These are phyloP conservation scores for Sepiola atlantica DNA, from an alignment of 2,888 invertebrate species.

Conservation along the genomic window DNA sequence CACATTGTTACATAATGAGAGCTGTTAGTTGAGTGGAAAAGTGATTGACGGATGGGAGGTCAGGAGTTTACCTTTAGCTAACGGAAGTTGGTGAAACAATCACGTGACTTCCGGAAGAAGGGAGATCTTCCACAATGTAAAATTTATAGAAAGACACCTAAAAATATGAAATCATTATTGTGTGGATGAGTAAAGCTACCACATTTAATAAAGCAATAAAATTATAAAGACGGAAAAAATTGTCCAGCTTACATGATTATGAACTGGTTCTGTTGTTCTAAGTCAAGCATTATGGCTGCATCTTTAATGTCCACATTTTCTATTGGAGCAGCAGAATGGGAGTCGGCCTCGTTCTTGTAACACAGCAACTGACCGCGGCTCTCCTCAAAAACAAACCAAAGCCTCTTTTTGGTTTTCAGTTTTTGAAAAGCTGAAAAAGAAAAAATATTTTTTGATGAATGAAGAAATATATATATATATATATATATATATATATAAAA, in stretches of 20 bases:
- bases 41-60: too few species aligned
- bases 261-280: constrained; percentile 74
- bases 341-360: constrained; percentile 71
- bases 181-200: not conserved
- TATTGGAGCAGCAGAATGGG: constrained; percentile 63
- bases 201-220: constrained; percentile 24
- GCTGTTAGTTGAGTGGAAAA: too few species aligned
- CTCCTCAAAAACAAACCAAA: constrained; percentile 75
- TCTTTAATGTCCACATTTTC: constrained; percentile 70
- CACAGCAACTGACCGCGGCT: constrained; percentile 69
- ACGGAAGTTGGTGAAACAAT: too few species aligned
- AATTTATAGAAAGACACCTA: not conserved
- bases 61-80: too few species aligned
- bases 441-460: not conserved
- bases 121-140: not conserved
- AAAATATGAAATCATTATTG: not conserved
- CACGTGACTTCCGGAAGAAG: too few species aligned
- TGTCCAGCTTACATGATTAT: constrained; percentile 71
- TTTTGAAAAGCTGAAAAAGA: constrained; percentile 70
- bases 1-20: too few species aligned
- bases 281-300: constrained; percentile 73
- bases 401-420: constrained; percentile 68
- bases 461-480: not conserved
- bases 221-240: not conserved
- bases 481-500: not conserved